Evolutionary conservation across 2,888 invertebrate genomes (phyloP), one percentile per base, ranked within the genome.

Genomic region (Apeira syringaria): DNA sequence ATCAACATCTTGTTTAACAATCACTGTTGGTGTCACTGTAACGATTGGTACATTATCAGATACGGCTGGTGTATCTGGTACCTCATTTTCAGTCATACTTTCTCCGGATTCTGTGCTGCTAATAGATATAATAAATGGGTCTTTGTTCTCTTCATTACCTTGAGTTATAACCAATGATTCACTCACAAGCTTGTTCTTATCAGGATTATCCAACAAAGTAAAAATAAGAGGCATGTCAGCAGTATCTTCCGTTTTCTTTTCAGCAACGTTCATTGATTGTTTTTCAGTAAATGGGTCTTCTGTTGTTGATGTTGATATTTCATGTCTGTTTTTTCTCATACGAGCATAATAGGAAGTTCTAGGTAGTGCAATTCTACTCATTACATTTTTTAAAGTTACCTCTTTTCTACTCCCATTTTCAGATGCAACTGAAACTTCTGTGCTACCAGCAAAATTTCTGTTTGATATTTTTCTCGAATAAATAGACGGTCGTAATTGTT

Each of bases 271-370:
- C 1, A 6, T 7, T 20, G 17, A 5, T 5, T 44, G 28, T 37
- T 62, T 53, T 38, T 48, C 54, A 25, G 43, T 5, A 17, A 61
- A 7, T 22, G n/a, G n/a, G n/a, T n/a, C 42, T 58, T 64, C 61
- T 26, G 66, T 46, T 3, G 62, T 54, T 17, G 62, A 9, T 35
- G 50, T 55, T 46, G 63, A 68, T 22, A 22, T 3, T 5, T 8
- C 5, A 10, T 59, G 69, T 15, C 53, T 46, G 27, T 64, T 75
- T 36, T 66, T 80, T 54, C 77, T 72, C 37, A 71, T 59, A 31
- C 80, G 73, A 35, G 80, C 72, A 50, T 86, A 86, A 56, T 80
- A 86, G 13, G 83, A 78, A 6, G 87, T 85, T 50, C 77, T 76
- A 13, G 85, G 82, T 34, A 86, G 59, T 13, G 64, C 57, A 25